phyloP scores from a whole-genome alignment of 1,140 invertebrate genomes.

The Platyscapa corneri region DNA sequence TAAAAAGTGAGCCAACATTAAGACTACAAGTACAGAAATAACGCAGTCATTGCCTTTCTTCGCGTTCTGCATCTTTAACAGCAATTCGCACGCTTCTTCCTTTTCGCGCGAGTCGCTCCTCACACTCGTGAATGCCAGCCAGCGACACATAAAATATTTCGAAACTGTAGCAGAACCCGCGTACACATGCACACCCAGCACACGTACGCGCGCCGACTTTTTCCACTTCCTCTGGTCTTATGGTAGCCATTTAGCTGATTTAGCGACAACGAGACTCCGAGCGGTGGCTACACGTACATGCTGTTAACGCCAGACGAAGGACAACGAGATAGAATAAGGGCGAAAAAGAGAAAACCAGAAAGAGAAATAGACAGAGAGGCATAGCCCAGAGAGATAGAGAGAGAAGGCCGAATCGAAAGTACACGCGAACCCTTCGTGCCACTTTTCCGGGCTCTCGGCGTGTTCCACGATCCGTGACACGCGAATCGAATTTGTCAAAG shows the following conservation, averaged over 20 bases:
- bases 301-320: slow-evolving; percentile 33
- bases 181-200: slow-evolving; percentile 56
- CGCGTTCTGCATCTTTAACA: slow-evolving; percentile 15
- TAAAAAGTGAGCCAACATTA: neutral
- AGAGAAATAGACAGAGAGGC: too few relatives aligned
- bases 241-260: slow-evolving; percentile 66
- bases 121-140: neutral
- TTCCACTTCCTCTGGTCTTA: slow-evolving; percentile 49
- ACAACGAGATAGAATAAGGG: neutral
- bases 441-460: slow-evolving; percentile 63
- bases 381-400: too few relatives aligned
- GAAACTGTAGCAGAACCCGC: slow-evolving; percentile 54
- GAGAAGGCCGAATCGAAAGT: slow-evolving; percentile 2
- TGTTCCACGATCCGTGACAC: slow-evolving; percentile 68
- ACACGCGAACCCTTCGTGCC: slow-evolving; percentile 52
- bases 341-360: neutral
- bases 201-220: slow-evolving; percentile 61
- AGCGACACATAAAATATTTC: slow-evolving; percentile 62
- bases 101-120: neutral
- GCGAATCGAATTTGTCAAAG: slow-evolving; percentile 73
- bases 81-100: slow-evolving; percentile 12
- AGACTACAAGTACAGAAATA: neutral
- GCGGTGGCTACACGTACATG: slow-evolving; percentile 15
- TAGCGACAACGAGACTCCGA: slow-evolving; percentile 55
- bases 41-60: neutral